Conservation (phyloP, 2,888 invertebrate genomes). For the Palloptera scutellata region DNA sequence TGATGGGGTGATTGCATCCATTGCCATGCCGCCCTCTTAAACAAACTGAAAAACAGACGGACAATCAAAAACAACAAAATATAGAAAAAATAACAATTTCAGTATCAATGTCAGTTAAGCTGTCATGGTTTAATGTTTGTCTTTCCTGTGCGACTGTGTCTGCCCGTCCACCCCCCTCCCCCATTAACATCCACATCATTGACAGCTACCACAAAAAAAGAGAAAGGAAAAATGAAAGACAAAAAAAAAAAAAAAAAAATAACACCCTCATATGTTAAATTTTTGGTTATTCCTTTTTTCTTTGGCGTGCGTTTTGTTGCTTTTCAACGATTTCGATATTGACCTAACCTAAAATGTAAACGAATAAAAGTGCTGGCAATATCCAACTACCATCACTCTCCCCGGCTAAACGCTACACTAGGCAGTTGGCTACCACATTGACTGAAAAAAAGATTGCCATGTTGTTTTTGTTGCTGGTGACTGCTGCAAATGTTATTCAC, state of each 20-base stretch:
- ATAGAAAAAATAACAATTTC: background rate
- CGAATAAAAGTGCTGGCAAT: slow-evolving; percentile 11
- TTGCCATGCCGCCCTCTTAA: background rate
- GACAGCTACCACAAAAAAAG: background rate
- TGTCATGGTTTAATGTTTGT: slow-evolving; percentile 14
- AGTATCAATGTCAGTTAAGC: slow-evolving; percentile 2
- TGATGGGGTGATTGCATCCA: background rate
- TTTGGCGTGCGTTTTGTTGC: slow-evolving; percentile 1
- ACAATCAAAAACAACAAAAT: slow-evolving; percentile 8
- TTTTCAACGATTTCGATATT: slow-evolving; percentile 13
- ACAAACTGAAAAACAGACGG: background rate
- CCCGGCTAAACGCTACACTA: background rate
- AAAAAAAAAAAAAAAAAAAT: slow-evolving; percentile 8
- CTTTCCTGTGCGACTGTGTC: background rate
- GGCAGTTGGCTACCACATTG: background rate
- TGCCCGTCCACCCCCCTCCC: background rate
- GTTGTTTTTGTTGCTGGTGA: slow-evolving; percentile 3
- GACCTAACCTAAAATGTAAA: slow-evolving; percentile 32
- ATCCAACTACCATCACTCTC: too few species aligned
- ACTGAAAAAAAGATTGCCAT: background rate
- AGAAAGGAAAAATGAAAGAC: slow-evolving; percentile 6
- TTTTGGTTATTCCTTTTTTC: background rate
- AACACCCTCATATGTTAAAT: slow-evolving; percentile 6
- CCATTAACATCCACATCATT: background rate
- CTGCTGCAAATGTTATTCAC: slow-evolving; percentile 23